These are phyloP conservation scores for Heliopora coerulea DNA, from an alignment of 92 coral and sea anemone species.

Conservation along the genomic window DNA sequence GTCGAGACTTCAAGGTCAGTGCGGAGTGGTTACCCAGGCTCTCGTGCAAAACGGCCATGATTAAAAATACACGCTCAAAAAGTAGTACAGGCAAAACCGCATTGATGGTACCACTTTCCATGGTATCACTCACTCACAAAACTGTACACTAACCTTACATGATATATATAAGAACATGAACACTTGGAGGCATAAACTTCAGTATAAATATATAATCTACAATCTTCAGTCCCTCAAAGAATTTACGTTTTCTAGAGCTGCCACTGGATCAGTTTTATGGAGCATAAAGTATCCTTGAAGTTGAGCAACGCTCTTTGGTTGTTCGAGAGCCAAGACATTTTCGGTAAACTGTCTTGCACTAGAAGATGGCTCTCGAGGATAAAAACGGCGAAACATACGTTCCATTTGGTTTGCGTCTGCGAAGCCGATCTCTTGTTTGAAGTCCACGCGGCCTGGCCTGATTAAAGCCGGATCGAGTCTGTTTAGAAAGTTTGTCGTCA, in stretches of 20 bases:
- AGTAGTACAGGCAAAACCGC: too few relatives aligned
- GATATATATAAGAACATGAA: background rate
- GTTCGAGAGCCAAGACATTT: constrained; percentile 53
- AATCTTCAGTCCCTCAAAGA: constrained; percentile 10
- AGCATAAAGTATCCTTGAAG: constrained; percentile 95
- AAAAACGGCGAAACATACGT: constrained; percentile 81
- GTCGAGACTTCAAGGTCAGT: too few relatives aligned
- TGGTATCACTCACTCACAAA: too few relatives aligned
- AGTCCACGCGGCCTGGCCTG: constrained; percentile 95
- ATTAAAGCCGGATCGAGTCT: constrained; percentile 95
- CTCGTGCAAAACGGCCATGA: too few relatives aligned
- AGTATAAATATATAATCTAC: background rate
- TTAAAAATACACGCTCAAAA: too few relatives aligned
- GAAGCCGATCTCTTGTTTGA: constrained; percentile 80
- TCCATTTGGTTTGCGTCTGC: constrained; percentile 74
- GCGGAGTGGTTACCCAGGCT: too few relatives aligned
- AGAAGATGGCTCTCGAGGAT: constrained; percentile 67
- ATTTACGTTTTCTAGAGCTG: constrained; percentile 59
- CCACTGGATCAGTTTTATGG: constrained; percentile 66
- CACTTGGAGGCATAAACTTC: too few relatives aligned
- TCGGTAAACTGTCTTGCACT: constrained; percentile 71
- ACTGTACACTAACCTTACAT: too few relatives aligned
- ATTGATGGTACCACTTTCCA: too few relatives aligned
- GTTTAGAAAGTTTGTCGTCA: constrained; percentile 91
- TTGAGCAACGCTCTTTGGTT: constrained; percentile 79